These are phyloP conservation scores for Falco naumanni DNA, from an alignment of 2,797 vertebrate species.

Conservation along the genomic window DNA sequence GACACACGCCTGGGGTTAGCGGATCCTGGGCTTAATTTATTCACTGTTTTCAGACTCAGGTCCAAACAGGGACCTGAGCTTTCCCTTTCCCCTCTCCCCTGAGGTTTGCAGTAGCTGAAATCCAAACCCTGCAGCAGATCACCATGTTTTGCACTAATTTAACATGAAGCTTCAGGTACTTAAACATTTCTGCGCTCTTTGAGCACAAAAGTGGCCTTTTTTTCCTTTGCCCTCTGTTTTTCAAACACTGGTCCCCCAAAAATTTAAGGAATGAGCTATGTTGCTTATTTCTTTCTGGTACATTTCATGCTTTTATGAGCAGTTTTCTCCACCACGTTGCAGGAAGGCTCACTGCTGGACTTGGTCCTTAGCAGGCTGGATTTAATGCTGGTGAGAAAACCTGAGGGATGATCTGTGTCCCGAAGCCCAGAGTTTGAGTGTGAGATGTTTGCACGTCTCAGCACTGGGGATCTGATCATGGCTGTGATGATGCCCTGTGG, in stretches of 20 bases:
- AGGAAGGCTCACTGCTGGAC: not conserved
- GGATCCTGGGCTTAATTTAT: not conserved
- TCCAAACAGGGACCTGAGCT: not conserved
- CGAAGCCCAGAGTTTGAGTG: accelerated
- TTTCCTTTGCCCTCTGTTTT: not conserved
- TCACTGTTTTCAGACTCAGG: not conserved
- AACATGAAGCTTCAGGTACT: not conserved
- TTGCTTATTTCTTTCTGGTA: not conserved
- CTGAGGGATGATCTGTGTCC: not conserved
- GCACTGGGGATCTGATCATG: accelerated
- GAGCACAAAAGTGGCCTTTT: slow-evolving; percentile 28
- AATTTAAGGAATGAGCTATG: not conserved
- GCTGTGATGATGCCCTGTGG: not conserved
- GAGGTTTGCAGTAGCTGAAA: not conserved
- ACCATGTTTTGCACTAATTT: not conserved
- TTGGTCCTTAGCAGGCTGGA: not conserved
- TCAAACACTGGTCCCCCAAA: not conserved
- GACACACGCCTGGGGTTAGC: not conserved
- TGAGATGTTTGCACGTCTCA: not conserved
- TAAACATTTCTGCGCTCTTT: not conserved
- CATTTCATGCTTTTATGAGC: not conserved
- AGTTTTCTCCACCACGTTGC: not conserved
- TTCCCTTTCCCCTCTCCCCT: slow-evolving; percentile 13
- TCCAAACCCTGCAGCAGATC: slow-evolving; percentile 29
- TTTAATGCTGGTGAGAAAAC: not conserved